phyloP scores from a whole-genome alignment of 2,888 invertebrate genomes.

The Euclidia mi region DNA sequence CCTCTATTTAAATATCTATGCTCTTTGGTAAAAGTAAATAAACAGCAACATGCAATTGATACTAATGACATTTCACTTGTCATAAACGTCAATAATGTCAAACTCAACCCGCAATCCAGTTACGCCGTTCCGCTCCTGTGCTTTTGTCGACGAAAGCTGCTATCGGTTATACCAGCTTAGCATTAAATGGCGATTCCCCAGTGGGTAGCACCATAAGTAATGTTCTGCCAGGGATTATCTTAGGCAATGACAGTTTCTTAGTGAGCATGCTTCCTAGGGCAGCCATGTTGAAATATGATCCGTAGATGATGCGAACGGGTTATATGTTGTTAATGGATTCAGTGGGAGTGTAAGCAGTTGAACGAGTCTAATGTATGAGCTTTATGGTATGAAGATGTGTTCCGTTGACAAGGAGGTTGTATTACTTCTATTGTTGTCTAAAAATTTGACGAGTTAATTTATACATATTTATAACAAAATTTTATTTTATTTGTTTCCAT shows the following conservation, averaged over 20 bases:
- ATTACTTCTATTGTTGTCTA: too few species aligned
- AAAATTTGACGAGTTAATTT: too few species aligned
- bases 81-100: too few species aligned
- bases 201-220: slow-evolving; percentile 56
- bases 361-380: too few species aligned
- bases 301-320: not conserved
- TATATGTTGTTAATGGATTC: not conserved
- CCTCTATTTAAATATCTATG: too few species aligned
- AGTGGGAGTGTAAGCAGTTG: not conserved
- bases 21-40: too few species aligned
- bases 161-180: slow-evolving; percentile 79
- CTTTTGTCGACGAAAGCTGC: slow-evolving; percentile 66
- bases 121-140: slow-evolving; percentile 14
- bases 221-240: slow-evolving; percentile 54
- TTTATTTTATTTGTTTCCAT: too few species aligned
- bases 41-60: too few species aligned
- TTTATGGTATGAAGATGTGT: too few species aligned
- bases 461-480: too few species aligned
- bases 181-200: slow-evolving; percentile 67
- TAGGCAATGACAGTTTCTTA: slow-evolving; percentile 41
- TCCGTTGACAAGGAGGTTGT: too few species aligned
- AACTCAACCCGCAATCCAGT: not conserved
- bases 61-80: too few species aligned
- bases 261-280: slow-evolving; percentile 41
- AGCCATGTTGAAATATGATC: slow-evolving; percentile 16